Evolutionary conservation across 2,888 invertebrate genomes (phyloP), one percentile per base, ranked within the genome.

Genomic region (Mechanitis mazaeus): DNA sequence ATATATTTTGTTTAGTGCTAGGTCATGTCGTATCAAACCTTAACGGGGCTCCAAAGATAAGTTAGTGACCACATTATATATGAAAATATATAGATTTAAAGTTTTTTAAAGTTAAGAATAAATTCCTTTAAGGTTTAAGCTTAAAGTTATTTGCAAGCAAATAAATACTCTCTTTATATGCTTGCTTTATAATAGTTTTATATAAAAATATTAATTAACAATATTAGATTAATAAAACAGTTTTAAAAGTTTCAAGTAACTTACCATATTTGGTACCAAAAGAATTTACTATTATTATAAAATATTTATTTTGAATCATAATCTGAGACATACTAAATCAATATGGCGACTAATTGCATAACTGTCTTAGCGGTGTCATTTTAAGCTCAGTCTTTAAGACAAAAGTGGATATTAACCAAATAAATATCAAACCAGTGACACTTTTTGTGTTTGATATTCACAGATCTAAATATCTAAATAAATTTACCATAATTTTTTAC

Each of bases 1-100:
- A 70, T 70, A 75, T 73, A 73, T 75, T 78, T 82, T 78, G 82
- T 84, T 85, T 82, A 82, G 83, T 78, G 84, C 81, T 86, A 75
- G 87, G 84, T 85, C 87, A 85, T 82, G 85, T 67, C 67, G 57
- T 60, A 62, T 56, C 61, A 59, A 20, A 20, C 0, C 20, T 59
- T 55, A 60, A 55, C 55, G 53, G 47, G 57, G 20, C 59, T 61
- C 54, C 55, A 46, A 59, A 59, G 50, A 31, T 45, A 57, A 38
- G 47, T 50, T 50, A 28, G 33, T 57, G 11, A 9, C 1, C 9
- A 42, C 11, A 7, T 42, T 42, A 42, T 7, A 9, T 7, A 42
- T 9, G 11, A 9, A 11, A 7, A 42, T 38, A 38, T 38, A 2
- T 2, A 35, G 6, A 2, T 35, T 35, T 5, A 35, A 35, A 35